Conservation (phyloP, 2,888 invertebrate species). For the Melinaea menophilus region DNA sequence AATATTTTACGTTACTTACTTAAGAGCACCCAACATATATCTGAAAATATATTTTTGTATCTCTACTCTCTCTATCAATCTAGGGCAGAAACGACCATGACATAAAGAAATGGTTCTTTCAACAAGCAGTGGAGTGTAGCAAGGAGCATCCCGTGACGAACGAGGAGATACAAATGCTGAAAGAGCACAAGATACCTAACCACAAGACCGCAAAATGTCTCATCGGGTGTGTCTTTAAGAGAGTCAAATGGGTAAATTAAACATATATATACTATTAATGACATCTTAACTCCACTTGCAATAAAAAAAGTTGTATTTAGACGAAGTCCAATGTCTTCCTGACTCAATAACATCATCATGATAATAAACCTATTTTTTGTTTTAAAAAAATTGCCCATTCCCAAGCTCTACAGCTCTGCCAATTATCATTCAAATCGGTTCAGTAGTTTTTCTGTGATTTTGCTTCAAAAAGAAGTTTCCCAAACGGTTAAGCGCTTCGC, state of each 20-base stretch:
- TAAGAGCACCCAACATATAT: not conserved
- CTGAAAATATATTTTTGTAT: slow-evolving; percentile 13
- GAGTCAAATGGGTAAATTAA: slow-evolving; percentile 61
- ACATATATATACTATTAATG: not conserved
- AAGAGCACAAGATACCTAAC: slow-evolving; percentile 55
- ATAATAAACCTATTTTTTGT: too few relatives aligned
- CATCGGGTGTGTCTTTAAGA: slow-evolving; percentile 66
- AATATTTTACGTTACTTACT: not conserved
- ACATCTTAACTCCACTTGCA: not conserved
- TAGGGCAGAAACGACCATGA: slow-evolving; percentile 55
- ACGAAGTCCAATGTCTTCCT: too few relatives aligned
- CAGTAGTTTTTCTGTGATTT: too few relatives aligned
- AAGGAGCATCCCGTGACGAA: slow-evolving; percentile 46
- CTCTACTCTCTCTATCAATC: too few relatives aligned
- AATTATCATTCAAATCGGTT: too few relatives aligned
- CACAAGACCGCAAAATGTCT: slow-evolving; percentile 62
- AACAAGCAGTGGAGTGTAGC: slow-evolving; percentile 53
- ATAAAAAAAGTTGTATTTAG: not conserved
- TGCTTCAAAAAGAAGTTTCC: too few relatives aligned
- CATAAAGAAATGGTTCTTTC: slow-evolving; percentile 53
- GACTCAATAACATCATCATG: too few relatives aligned
- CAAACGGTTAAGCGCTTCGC: too few relatives aligned
- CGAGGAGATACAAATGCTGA: slow-evolving; percentile 54
- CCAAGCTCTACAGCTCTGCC: too few relatives aligned
- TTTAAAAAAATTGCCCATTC: too few relatives aligned